Evolutionary conservation across 1,140 invertebrate genomes (phyloP).

Genomic region (Hypsibius dujardini): DNA sequence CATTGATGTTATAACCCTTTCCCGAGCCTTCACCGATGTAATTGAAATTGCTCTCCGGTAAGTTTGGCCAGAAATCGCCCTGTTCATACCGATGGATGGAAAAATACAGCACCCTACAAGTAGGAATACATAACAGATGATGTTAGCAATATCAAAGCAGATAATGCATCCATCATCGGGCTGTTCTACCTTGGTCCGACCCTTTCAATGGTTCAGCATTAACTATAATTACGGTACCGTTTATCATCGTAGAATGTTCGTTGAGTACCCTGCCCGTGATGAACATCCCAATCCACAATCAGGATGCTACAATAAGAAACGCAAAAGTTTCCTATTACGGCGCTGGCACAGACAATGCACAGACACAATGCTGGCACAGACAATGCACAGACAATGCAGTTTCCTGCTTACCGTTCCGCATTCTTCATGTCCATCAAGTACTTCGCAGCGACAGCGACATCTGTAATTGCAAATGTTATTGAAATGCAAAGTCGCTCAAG

Average conservation of each 20-base stretch:
- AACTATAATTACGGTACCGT: slow-evolving; percentile 38
- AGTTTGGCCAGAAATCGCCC: slow-evolving; percentile 80
- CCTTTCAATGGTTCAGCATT: slow-evolving; percentile 12
- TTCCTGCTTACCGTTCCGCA: slow-evolving; percentile 33
- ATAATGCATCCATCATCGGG: slow-evolving; percentile 19
- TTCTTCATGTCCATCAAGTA: slow-evolving; percentile 47
- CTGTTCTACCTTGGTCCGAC: slow-evolving; percentile 17
- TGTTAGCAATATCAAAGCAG: neutral
- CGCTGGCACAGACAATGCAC: slow-evolving; percentile 5
- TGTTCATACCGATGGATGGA: slow-evolving; percentile 91
- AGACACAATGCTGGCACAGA: slow-evolving; percentile 29
- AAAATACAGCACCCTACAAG: slow-evolving; percentile 72
- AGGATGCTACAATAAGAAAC: slow-evolving; percentile 43
- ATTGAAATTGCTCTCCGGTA: slow-evolving; percentile 69
- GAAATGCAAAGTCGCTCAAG: too few species aligned
- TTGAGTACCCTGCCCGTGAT: slow-evolving; percentile 87
- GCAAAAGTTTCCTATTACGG: slow-evolving; percentile 6
- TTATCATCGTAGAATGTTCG: slow-evolving; percentile 81
- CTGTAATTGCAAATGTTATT: too few species aligned
- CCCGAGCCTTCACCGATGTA: slow-evolving; percentile 55
- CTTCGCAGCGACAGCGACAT: slow-evolving; percentile 75
- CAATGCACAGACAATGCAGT: neutral
- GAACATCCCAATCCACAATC: slow-evolving; percentile 92
- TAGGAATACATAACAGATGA: neutral
- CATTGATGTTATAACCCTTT: slow-evolving; percentile 72